These are phyloP conservation scores for Streptopelia turtur DNA, from an alignment of 2,797 vertebrate genomes.

Conservation along the genomic window DNA sequence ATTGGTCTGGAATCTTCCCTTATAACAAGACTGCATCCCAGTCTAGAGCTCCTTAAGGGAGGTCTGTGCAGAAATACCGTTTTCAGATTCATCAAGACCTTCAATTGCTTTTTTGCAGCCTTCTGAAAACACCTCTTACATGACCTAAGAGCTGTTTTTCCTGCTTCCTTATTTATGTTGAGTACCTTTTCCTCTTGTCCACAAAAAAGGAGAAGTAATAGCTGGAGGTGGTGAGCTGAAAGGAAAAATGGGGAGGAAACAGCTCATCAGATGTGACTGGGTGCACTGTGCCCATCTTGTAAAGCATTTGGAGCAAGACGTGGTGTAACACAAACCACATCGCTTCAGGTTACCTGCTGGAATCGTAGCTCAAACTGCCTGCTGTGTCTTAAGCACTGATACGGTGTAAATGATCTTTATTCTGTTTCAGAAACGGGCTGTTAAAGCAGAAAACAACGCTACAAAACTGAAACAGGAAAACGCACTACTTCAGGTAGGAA, in stretches of 20 bases:
- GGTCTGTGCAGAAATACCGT: neutral
- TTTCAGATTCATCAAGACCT: neutral
- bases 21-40: too few relatives aligned
- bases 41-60: neutral
- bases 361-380: neutral
- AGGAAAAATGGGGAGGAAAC: neutral
- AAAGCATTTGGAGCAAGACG: accelerated
- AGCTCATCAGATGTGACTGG: accelerated
- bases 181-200: neutral
- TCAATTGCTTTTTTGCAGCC: neutral
- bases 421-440: slow-evolving; percentile 84
- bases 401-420: neutral
- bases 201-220: accelerated
- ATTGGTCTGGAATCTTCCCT: neutral
- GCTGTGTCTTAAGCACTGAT: neutral
- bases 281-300: neutral
- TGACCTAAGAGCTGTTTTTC: neutral
- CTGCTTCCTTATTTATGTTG: neutral
- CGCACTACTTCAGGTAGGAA: slow-evolving; percentile 82
- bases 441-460: slow-evolving; percentile 85
- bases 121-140: neutral
- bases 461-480: slow-evolving; percentile 85
- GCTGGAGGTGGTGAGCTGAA: neutral
- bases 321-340: accelerated
- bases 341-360: neutral